These are phyloP conservation scores for Plagodis pulveraria DNA, from an alignment of 2,888 invertebrate species.

Conservation along the genomic window DNA sequence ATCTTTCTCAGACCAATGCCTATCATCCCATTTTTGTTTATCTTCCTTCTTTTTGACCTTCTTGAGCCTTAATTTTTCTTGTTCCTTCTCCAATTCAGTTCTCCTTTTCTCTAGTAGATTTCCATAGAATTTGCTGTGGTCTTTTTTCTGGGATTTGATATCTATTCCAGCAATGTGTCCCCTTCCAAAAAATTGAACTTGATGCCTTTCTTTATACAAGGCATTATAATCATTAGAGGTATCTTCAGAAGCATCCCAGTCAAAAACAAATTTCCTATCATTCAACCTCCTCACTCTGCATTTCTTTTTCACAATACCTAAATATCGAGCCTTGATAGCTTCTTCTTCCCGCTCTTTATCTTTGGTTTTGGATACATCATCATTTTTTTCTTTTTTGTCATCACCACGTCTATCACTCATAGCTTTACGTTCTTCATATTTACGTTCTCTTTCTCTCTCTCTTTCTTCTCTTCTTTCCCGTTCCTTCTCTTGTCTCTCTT, in stretches of 20 bases:
- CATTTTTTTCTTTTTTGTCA: conserved; percentile 77
- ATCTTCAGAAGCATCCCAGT: conserved; percentile 99
- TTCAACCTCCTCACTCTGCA: conserved; percentile 96
- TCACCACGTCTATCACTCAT: conserved; percentile 76
- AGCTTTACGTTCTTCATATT: conserved; percentile 81
- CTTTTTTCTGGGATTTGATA: conserved; percentile 97
- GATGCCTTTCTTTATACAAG: conserved; percentile 98
- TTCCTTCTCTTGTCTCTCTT: conserved; percentile 77
- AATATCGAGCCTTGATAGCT: conserved; percentile 97
- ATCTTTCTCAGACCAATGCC: conserved; percentile 99
- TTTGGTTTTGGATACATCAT: conserved; percentile 85
- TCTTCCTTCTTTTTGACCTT: conserved; percentile 98
- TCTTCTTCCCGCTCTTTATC: conserved; percentile 97
- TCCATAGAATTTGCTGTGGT: conserved; percentile 98
- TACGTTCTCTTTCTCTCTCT: conserved; percentile 72
- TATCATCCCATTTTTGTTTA: conserved; percentile 99
- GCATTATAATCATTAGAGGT: conserved; percentile 99
- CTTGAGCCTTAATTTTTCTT: conserved; percentile 96
- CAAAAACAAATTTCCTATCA: conserved; percentile 99
- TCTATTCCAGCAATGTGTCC: conserved; percentile 99
- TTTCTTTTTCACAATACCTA: conserved; percentile 97
- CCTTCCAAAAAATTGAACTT: conserved; percentile 98
- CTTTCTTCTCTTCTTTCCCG: conserved; percentile 87
- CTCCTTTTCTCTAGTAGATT: conserved; percentile 97
- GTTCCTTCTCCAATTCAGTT: conserved; percentile 98